Evolutionary conservation across 2,113 vertebrate species (phyloP).

Genomic region (Mugil cephalus): DNA sequence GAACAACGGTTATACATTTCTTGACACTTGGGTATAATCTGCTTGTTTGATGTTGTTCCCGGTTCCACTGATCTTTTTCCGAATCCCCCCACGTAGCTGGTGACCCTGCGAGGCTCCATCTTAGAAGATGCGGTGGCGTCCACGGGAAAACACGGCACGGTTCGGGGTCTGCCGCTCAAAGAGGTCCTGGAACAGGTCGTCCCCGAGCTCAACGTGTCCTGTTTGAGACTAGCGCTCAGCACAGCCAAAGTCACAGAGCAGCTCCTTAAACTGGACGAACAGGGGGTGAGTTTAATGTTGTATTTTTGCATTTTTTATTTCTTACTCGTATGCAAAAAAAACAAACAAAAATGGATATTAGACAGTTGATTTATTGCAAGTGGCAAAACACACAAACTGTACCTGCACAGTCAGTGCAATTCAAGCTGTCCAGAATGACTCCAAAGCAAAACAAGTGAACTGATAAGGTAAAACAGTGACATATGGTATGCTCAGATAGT

Average conservation of each 20-base stretch:
- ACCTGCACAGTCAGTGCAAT: neutral
- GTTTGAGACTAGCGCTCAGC: constrained; percentile 88
- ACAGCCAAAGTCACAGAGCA: constrained; percentile 92
- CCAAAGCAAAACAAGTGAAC: neutral
- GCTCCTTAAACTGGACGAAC: constrained; percentile 95
- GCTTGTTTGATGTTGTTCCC: neutral
- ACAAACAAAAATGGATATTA: neutral
- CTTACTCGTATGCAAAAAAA: neutral
- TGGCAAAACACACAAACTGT: neutral
- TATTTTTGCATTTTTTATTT: constrained; percentile 12
- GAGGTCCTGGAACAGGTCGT: constrained; percentile 91
- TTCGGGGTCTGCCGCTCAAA: constrained; percentile 89
- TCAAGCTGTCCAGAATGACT: neutral
- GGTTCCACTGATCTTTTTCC: neutral
- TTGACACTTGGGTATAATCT: neutral
- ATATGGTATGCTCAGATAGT: neutral
- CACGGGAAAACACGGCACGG: constrained; percentile 86
- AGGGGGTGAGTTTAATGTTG: constrained; percentile 86
- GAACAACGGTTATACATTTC: neutral
- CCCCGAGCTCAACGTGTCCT: constrained; percentile 90
- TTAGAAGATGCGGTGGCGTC: constrained; percentile 91
- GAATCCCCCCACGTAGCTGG: constrained; percentile 81
- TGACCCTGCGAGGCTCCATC: constrained; percentile 91
- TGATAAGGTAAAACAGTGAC: neutral
- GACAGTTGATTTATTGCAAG: neutral